These are phyloP conservation scores for Stenotaenia linearis DNA, from an alignment of 2,888 invertebrate genomes.

Conservation along the genomic window DNA sequence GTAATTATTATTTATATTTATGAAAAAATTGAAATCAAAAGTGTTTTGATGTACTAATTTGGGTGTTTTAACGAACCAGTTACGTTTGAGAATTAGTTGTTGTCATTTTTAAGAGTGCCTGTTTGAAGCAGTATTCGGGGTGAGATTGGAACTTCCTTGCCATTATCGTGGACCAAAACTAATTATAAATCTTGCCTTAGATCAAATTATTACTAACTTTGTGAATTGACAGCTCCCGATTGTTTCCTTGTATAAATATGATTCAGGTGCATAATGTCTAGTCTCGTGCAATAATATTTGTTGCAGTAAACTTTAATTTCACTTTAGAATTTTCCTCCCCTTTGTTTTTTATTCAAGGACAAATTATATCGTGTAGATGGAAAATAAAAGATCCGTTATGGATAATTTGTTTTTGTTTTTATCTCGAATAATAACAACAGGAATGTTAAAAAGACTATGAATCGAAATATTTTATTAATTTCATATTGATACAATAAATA, in stretches of 20 bases:
- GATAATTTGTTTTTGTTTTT: no score
- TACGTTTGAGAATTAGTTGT: not conserved
- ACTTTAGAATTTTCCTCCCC: not conserved
- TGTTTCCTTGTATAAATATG: not conserved
- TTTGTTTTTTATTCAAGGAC: not conserved
- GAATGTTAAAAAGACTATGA: no score
- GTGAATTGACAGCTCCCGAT: conserved; percentile 9
- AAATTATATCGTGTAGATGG: no score
- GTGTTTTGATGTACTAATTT: not conserved
- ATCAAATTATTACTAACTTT: not conserved
- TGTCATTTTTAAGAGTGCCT: not conserved
- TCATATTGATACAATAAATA: no score
- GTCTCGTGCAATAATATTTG: not conserved
- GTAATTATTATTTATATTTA: not conserved
- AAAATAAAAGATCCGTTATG: no score
- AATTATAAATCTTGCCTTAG: conserved; percentile 20
- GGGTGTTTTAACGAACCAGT: not conserved
- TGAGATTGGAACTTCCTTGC: conserved; percentile 21
- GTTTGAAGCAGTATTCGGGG: conserved; percentile 11
- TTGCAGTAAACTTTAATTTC: conserved; percentile 17
- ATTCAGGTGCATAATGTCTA: conserved; percentile 7
- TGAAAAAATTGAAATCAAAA: not conserved
- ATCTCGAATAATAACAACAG: no score
- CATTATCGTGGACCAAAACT: conserved; percentile 26
- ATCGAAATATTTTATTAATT: no score